Evolutionary conservation across 2,113 vertebrate species (phyloP), one percentile per base, ranked within the genome.

Genomic region (Collichthys lucidus): DNA sequence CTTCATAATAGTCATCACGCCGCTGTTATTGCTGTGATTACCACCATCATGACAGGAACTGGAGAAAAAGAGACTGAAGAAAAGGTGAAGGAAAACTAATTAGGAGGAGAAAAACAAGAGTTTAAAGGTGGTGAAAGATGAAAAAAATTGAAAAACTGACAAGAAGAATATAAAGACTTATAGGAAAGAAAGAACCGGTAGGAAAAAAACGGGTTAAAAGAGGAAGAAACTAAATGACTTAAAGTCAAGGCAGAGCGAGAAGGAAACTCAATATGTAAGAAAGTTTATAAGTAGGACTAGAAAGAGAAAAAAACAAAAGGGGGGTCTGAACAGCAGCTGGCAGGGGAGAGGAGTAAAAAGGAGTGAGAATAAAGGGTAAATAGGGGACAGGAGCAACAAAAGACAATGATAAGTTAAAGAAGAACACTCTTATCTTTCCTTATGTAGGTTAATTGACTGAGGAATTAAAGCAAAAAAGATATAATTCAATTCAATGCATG

Each of bases 401-500:
- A 87, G 89, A 82, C 80, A 84, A 82, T 73, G 91, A 90, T 86
- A 88, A 90, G 79, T 88, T 91, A 84, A 88, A 78, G 81, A 89
- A 61, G 81, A 87, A 24, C 62, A 73, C 73, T 64, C 73, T 85
- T 83, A 91, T 88, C 83, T 80, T 55, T 83, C 77, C 67, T 89
- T 91, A 92, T 92, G 88, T 94, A 91, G 93, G 93, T 92, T 94
- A 93, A 94, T 93, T 93, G 92, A 90, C 89, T 91, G 81, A 92
- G 89, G 92, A 91, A 91, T 93, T 90, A 85, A 91, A 88, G 83
- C 40, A 68, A 85, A 86, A 88, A 79, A 78, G 67, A 80, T 82
- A 82, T 78, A 86, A 92, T 94, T 90, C 83, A 89, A 92, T 88
- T 91, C 65, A 75, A 80, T 82, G 78, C 77, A 82, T 86, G 76